Base-by-base conservation (phyloP, 1,140 invertebrate genomes). In the Drosophila miranda region DNA sequence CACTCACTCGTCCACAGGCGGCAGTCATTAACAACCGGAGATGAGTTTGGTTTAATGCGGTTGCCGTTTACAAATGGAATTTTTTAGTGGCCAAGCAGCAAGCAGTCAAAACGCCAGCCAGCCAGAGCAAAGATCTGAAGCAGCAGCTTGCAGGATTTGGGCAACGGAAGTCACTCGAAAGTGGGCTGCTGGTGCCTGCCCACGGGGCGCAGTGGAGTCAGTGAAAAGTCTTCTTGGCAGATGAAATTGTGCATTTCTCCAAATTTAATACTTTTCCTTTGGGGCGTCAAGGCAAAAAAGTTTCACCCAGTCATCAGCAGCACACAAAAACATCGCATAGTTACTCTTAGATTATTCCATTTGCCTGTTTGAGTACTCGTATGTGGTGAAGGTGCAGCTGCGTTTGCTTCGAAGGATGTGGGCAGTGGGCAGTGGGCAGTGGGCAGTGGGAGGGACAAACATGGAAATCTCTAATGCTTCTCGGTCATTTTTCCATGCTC, bases 31-130 rank as follows among this genome's bases (percentile, higher is more conserved):
- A 87, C 78, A 87, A 87, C 82, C 82, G 82, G 82, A 87, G 82
- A 87, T 87, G 82, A 87, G 83, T 82, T 86, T 78, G 82, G 82
- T 82, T 87, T 87, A 87, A 87, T 87, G 78, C 75, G 75, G 82
- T 76, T 82, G 74, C 70, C 78, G 82, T 78, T 87, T 82, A 78
- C 78, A 87, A 87, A 87, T 87, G 82, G 82, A 87, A 87, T 87
- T 87, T 87, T 87, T 82, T 82, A 87, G 82, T 86, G 77, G 74
- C 69, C 44, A 21, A 62, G 34, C 64, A 62, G 55, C 42, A 43
- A 71, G 49, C 45, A 81, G 60, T 70, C 79, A 67, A 70, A 69
- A 64, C 61, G 54, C 59, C 57, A 59, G 52, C 28, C 55, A 64
- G 46, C 45, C 54, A 38, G 43, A 61, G 19, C 50, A 54, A 43